Percentiles rank a stretch among this genome's conserved stretches.
Evolutionary conservation across 1,140 invertebrate genomes (phyloP).

Genomic region (Planococcus citri): DNA sequence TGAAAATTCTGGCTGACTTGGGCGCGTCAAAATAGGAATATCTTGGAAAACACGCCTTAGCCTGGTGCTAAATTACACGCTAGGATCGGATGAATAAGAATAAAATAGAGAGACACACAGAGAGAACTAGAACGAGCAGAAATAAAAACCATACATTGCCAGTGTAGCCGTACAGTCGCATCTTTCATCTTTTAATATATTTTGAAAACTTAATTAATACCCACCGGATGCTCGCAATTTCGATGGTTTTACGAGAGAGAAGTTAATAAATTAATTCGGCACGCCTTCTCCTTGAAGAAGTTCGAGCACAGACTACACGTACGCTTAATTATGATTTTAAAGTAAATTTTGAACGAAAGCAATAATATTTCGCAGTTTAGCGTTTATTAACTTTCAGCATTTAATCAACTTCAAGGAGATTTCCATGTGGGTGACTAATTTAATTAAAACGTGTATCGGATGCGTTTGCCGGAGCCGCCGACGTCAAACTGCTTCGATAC

Average conservation of each 20-base stretch:
- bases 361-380: slow-evolving; percentile 7
- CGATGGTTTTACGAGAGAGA: background rate
- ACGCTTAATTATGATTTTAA: background rate
- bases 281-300: background rate
- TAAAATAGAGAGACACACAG: too few species aligned
- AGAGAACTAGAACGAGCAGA: too few species aligned
- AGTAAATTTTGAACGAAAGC: slow-evolving; percentile 3
- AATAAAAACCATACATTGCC: too few species aligned
- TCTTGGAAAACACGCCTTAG: too few species aligned
- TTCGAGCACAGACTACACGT: background rate
- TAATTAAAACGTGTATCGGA: background rate
- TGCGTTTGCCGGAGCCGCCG: background rate
- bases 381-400: slow-evolving; percentile 3
- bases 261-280: background rate
- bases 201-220: background rate
- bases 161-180: background rate
- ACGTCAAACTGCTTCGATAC: background rate
- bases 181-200: background rate
- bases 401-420: slow-evolving; percentile 7
- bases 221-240: background rate
- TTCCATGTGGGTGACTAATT: slow-evolving; percentile 1
- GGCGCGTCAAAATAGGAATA: too few species aligned
- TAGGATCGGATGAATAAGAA: too few species aligned
- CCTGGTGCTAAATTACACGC: too few species aligned
- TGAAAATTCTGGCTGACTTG: too few species aligned